phyloP scores from a whole-genome alignment of 1,140 invertebrate genomes.

The Teleogryllus occipitalis region DNA sequence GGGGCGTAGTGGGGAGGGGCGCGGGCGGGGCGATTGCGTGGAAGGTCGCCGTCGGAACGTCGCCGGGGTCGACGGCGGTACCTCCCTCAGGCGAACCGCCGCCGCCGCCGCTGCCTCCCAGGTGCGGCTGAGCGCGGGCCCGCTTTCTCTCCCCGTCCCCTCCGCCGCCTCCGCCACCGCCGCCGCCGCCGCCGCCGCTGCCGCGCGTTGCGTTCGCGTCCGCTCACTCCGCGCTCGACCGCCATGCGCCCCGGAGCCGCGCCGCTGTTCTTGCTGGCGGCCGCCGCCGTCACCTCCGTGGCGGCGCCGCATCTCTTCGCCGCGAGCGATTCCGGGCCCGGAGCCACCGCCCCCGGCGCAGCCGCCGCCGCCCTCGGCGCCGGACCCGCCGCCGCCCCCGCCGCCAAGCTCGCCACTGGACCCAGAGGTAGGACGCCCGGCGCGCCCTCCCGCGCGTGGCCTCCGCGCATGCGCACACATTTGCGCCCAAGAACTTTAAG shows the following conservation, averaged over 20 bases:
- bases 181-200: too few relatives aligned
- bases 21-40: too few relatives aligned
- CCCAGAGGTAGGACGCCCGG: background rate
- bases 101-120: background rate
- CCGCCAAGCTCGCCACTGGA: background rate
- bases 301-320: background rate
- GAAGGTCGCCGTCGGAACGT: background rate
- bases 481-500: too few relatives aligned
- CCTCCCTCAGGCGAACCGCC: background rate
- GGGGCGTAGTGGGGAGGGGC: too few relatives aligned
- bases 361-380: too few relatives aligned
- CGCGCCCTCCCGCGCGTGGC: too few relatives aligned
- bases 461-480: too few relatives aligned
- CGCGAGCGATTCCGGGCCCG: background rate
- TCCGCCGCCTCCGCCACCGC: too few relatives aligned
- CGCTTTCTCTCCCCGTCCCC: background rate
- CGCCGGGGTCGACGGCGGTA: background rate
- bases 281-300: background rate
- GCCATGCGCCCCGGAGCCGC: background rate
- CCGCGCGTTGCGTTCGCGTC: too few relatives aligned
- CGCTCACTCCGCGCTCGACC: background rate
- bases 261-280: background rate
- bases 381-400: too few relatives aligned
- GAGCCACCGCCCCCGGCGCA: background rate
- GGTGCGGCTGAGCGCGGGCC: background rate